These are phyloP conservation scores for Dicrostonyx torquatus DNA, from an alignment of 2,797 vertebrate species.

Conservation along the genomic window DNA sequence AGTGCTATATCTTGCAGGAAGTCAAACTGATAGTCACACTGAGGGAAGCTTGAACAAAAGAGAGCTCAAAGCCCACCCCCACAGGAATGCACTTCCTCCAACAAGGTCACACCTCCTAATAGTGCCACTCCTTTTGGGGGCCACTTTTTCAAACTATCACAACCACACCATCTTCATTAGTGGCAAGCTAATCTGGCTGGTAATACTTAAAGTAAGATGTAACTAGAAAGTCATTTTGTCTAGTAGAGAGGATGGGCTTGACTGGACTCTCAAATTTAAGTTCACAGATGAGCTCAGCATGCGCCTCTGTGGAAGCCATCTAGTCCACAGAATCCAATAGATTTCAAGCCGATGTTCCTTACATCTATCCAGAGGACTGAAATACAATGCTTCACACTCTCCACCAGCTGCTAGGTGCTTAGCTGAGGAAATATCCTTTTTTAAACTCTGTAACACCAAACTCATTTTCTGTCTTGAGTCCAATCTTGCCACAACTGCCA, in stretches of 20 bases:
- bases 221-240: neutral
- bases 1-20: neutral
- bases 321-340: neutral
- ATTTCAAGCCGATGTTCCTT: neutral
- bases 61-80: neutral
- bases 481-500: neutral
- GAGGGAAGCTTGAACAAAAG: neutral
- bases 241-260: neutral
- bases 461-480: constrained; percentile 2
- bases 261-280: neutral
- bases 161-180: neutral
- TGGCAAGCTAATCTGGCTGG: neutral
- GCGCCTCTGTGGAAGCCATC: neutral
- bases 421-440: neutral
- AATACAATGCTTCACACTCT: neutral
- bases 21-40: neutral
- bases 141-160: neutral
- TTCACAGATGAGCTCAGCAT: neutral
- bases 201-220: constrained; percentile 13
- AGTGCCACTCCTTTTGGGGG: neutral
- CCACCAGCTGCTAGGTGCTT: neutral
- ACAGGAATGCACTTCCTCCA: neutral
- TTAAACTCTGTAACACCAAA: neutral
- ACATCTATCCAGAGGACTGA: neutral
- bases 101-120: neutral